Base-by-base conservation (phyloP, 2,888 invertebrate genomes). In the Syrista parreyssii region DNA sequence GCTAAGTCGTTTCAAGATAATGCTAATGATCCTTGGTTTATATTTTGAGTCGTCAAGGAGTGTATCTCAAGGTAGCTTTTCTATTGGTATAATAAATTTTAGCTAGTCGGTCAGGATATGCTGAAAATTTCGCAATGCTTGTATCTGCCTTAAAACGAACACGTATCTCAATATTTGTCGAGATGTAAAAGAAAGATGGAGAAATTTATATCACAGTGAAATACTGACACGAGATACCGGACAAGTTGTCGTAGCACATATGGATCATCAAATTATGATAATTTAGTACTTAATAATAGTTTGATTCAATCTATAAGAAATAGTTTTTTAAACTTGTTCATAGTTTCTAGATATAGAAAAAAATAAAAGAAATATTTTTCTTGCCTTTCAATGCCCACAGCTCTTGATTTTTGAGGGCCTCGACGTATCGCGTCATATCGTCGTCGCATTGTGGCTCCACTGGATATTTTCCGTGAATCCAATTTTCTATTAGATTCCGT, bases 401-500 rank as follows among this genome's bases (percentile, higher is more conserved):
- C 77, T 91, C 91, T 74, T 88, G 86, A 4, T 85, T 87, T 75
- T 82, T 86, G 12, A 91, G 81, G 30, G 87, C 91, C 55, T 86
- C 81, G 78, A 91, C 82, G 83, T 88, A 91, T 74, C 88, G 84
- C 31, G 88, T 86, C 32, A 91, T 83, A 75, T 91, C 90, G 72
- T 87, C 87, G 4, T 80, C 85, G 81, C 91, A 91, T 76, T 89
- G 83, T 23, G 79, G 77, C 4, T 83, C 82, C 11, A 90, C 78
- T 0, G 83, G 78, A 72, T 86, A 83, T 71, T 86, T 82, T 71
- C 93, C 91, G 1, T 84, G 83, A 12, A 68, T 15, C 94, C 95
- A 95, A 88, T 94, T 94, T n/a, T 68, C 81, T 11, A 83, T 88
- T 32, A 91, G 86, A 78, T 88, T 83, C 78, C 83, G 85, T 23